A percentile compares a stretch with the other conserved stretches of the same genome.
Evolutionary conservation across 37 sponge, comb jelly and placozoan genomes (phyloP).

Genomic region (Theonella swinhoei): DNA sequence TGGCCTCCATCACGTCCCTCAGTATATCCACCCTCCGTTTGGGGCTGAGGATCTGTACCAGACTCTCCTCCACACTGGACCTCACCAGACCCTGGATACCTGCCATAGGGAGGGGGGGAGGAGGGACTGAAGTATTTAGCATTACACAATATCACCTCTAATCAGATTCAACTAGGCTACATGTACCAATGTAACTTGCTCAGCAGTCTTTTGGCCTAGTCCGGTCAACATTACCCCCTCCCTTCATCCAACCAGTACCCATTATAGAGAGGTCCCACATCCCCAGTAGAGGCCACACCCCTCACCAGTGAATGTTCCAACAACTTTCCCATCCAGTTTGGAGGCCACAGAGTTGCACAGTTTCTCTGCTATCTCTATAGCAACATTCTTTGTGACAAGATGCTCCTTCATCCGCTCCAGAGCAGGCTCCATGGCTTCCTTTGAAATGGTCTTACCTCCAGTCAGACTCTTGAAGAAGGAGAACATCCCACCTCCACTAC

Average conservation of each 20-base stretch:
- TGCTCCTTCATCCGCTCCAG: constrained; percentile 96
- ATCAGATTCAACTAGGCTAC: background rate
- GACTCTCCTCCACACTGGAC: constrained; percentile 71
- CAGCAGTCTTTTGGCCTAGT: background rate
- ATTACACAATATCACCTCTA: background rate
- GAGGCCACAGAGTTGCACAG: constrained; percentile 83
- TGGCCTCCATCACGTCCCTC: constrained; percentile 72
- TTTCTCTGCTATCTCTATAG: constrained; percentile 83
- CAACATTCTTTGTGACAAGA: constrained; percentile 93
- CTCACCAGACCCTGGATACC: constrained; percentile 72
- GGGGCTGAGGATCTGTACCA: constrained; percentile 88
- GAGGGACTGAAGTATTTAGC: too few species aligned
- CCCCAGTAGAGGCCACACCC: background rate
- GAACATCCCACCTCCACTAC: constrained; percentile 71
- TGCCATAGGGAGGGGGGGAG: constrained; percentile 7
- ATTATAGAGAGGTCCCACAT: background rate
- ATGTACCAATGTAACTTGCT: background rate
- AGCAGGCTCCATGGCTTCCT: constrained; percentile 70
- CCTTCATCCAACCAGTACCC: too few species aligned
- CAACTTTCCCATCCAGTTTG: constrained; percentile 82
- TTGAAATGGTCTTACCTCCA: constrained; percentile 71
- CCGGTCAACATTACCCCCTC: background rate
- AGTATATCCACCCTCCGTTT: constrained; percentile 83
- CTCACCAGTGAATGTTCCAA: constrained; percentile 86
- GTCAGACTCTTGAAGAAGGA: constrained; percentile 87